These are phyloP conservation scores for Mellivora capensis DNA, from an alignment of 2,113 vertebrate species.

Conservation along the genomic window DNA sequence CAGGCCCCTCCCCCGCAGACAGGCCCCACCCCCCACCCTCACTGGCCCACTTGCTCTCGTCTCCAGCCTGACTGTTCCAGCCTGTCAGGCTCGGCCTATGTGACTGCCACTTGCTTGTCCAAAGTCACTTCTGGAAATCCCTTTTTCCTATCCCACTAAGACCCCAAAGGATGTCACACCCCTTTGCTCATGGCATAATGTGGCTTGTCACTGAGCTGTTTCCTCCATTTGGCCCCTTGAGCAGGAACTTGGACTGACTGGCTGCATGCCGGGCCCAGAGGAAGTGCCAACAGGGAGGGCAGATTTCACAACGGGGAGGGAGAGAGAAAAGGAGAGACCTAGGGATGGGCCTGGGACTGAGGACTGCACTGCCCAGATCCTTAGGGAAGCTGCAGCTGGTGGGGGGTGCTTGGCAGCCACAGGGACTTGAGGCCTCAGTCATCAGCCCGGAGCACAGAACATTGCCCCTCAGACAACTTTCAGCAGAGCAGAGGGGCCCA, in stretches of 20 bases:
- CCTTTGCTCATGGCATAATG: neutral
- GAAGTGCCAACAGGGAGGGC: neutral
- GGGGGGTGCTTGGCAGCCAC: neutral
- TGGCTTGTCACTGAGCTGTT: neutral
- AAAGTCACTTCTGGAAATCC: neutral
- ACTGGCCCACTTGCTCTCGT: neutral
- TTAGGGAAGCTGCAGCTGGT: neutral
- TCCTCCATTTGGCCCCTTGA: neutral
- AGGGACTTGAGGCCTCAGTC: neutral
- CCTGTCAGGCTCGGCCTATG: neutral
- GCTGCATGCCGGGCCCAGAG: neutral
- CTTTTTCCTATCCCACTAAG: neutral
- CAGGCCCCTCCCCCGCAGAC: neutral
- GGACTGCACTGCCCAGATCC: neutral
- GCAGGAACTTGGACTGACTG: neutral
- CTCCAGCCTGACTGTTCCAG: neutral
- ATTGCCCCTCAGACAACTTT: neutral
- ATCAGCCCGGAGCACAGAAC: neutral
- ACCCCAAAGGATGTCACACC: fast-evolving
- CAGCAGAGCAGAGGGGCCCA: neutral
- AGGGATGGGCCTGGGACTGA: neutral
- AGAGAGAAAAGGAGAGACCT: neutral
- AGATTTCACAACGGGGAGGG: neutral
- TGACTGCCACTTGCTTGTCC: neutral
- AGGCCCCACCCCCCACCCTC: neutral